A percentile compares a stretch with the other conserved stretches of the same genome.
phyloP scores from a whole-genome alignment of 2,113 vertebrate species.

The Spilogale gracilis region DNA sequence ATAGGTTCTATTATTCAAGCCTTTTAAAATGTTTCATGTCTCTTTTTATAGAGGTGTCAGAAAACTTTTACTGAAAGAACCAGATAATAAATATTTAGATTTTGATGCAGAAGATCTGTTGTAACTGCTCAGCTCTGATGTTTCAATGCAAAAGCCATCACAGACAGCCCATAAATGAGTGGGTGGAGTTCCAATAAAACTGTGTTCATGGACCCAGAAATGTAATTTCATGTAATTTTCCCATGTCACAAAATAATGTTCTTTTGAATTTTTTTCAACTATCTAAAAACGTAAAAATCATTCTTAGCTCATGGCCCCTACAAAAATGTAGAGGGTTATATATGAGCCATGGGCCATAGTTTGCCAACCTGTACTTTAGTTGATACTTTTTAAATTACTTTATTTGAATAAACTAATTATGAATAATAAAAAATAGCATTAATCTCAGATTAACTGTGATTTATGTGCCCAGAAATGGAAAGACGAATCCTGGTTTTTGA shows the following conservation, averaged over 20 bases:
- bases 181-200: background rate
- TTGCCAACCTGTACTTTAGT: background rate
- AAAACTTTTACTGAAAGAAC: background rate
- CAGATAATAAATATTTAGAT: background rate
- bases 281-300: constrained; percentile 14
- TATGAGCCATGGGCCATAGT: background rate
- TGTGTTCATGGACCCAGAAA: background rate
- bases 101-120: background rate
- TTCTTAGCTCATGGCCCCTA: background rate
- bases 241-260: background rate
- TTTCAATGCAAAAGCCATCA: background rate
- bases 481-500: constrained; percentile 29
- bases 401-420: background rate
- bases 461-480: constrained; percentile 31
- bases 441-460: background rate
- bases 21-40: background rate
- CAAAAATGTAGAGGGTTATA: background rate
- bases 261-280: background rate
- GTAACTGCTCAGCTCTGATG: background rate
- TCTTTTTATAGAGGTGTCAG: background rate
- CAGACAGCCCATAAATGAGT: background rate
- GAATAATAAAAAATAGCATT: background rate
- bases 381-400: background rate
- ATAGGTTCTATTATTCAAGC: background rate
- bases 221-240: constrained; percentile 22